Evolutionary conservation across 2,113 vertebrate genomes (phyloP), one percentile per base, ranked within the genome.

Genomic region (Elaphurus davidianus): DNA sequence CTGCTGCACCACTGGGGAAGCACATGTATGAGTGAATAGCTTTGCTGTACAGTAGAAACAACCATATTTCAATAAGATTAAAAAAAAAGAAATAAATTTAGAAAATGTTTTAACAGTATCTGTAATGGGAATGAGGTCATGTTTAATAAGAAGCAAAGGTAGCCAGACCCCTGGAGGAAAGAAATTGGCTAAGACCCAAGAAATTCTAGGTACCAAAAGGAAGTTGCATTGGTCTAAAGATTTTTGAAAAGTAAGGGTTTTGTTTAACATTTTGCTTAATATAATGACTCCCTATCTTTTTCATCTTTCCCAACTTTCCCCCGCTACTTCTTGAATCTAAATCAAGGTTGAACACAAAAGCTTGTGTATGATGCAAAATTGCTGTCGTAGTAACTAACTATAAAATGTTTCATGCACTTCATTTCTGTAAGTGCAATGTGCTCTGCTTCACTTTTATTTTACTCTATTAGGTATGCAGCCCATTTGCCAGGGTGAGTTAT

Each of bases 401-500:
- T 98, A 95, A 96, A 98, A 93, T 91, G 95, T 78, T 83, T 86
- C 52, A 3, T 92, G 91, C 71, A 74, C 95, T 96, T 97, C 93
- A 92, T 93, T 98, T 97, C 96, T 1, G 12, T 97, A 96, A 97
- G 93, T 92, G 96, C 98, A 96, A 47, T 94, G 94, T 90, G 74
- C 64, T 85, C 86, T 82, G 91, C 87, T 95, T 93, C 94, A 81
- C 76, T 97, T 98, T 97, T 95, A 95, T 98, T 97, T 96, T 76
- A 74, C 84, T 93, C 83, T 91, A 59, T 98, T 93, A 98, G 93
- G 93, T 97, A 97, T 97, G 94, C 94, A 97, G 97, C 83, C 94
- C 92, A 87, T 98, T 98, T 97, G 88, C 96, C 83, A 94, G 97
- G 50, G 94, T 98, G 98, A 98, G 94, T 97, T 98, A 98, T 98